phyloP scores from a whole-genome alignment of 2,888 invertebrate genomes.

The Agrilus mali region DNA sequence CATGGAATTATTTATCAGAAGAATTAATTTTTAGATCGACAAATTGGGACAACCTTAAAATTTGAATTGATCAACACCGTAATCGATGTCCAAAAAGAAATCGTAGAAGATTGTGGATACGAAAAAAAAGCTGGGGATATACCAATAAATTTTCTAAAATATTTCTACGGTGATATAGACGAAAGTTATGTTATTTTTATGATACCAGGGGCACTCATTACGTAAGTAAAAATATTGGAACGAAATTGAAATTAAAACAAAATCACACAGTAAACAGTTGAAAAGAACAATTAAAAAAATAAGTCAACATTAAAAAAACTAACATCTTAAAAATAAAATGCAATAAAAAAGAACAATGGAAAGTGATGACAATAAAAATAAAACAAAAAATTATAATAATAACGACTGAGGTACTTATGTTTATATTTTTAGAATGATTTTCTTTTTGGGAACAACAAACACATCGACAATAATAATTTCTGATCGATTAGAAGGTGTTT shows the following conservation, averaged over 20 bases:
- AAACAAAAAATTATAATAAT: too few species aligned
- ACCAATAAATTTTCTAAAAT: constrained; percentile 56
- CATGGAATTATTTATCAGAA: not conserved
- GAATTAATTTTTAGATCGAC: constrained; percentile 52
- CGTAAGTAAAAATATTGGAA: constrained; percentile 41
- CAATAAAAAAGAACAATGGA: too few species aligned
- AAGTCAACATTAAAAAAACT: too few species aligned
- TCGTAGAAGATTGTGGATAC: constrained; percentile 52
- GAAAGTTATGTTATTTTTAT: constrained; percentile 68
- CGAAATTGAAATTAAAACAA: too few species aligned
- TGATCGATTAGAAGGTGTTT: constrained; percentile 71
- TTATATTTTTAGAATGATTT: constrained; percentile 52
- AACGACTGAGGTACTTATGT: not conserved
- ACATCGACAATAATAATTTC: constrained; percentile 72
- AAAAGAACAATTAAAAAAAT: too few species aligned
- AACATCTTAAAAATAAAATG: too few species aligned
- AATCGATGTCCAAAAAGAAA: constrained; percentile 47
- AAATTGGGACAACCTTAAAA: constrained; percentile 65
- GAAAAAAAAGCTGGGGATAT: constrained; percentile 41
- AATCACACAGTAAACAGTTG: too few species aligned
- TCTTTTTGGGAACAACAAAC: constrained; percentile 73
- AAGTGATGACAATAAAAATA: not conserved
- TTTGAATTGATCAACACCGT: constrained; percentile 55
- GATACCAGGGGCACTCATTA: constrained; percentile 72
- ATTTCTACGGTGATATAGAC: constrained; percentile 54